A percentile compares a stretch with the other conserved stretches of the same genome.
Evolutionary conservation across 2,888 invertebrate species (phyloP).

Genomic region (Anoplius nigerrimus): DNA sequence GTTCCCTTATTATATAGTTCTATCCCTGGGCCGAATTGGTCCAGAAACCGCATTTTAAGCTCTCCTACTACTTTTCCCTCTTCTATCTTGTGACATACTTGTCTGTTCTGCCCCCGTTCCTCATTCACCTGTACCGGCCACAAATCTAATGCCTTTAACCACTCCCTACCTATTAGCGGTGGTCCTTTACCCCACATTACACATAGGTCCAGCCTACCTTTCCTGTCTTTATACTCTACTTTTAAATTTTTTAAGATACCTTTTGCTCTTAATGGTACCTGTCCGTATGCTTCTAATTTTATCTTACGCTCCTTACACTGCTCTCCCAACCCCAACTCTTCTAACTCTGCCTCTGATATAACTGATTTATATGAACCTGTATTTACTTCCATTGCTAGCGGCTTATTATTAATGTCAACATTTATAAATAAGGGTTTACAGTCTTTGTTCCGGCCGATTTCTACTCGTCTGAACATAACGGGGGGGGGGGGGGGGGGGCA

Average conservation of each 20-base stretch:
- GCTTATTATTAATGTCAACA: constrained; percentile 18
- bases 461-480: too few species aligned
- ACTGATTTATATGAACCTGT: constrained; percentile 35
- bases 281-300: constrained; percentile 17
- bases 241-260: constrained; percentile 20
- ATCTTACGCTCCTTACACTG: constrained; percentile 11
- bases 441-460: too few species aligned
- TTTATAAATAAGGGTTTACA: constrained; percentile 3
- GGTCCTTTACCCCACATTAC: constrained; percentile 30
- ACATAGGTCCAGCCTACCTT: constrained; percentile 16
- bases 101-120: not conserved
- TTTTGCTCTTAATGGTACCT: constrained; percentile 1
- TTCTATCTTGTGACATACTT: constrained; percentile 13
- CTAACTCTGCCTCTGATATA: constrained; percentile 23
- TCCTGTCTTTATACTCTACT: constrained; percentile 20
- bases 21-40: constrained; percentile 26
- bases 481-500: too few species aligned
- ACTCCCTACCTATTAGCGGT: constrained; percentile 32
- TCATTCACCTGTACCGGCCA: constrained; percentile 27
- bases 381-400: constrained; percentile 34
- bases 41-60: constrained; percentile 12
- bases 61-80: constrained; percentile 1
- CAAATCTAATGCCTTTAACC: constrained; percentile 24
- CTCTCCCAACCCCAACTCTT: constrained; percentile 13
- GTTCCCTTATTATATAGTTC: constrained; percentile 30